Evolutionary conservation across 1,140 invertebrate genomes (phyloP).

Genomic region (Dinoponera quadriceps): DNA sequence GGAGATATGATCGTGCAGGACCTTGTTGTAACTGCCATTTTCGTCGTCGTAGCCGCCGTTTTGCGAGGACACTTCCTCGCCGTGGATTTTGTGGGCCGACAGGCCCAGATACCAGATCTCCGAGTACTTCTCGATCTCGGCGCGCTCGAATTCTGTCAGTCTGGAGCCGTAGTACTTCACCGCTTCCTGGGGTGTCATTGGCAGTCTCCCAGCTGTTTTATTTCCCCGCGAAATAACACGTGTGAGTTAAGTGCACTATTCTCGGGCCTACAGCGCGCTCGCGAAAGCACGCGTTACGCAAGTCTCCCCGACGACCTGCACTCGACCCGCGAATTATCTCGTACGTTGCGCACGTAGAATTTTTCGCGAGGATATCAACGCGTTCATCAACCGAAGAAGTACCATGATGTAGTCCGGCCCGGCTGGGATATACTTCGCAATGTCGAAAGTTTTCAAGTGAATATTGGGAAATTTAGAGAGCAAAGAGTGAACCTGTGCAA

Average conservation of each 20-base stretch:
- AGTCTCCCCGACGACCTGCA: too few relatives aligned
- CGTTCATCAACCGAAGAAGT: too few relatives aligned
- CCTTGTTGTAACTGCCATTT: slow-evolving; percentile 96
- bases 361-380: too few relatives aligned
- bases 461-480: too few relatives aligned
- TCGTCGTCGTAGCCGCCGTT: slow-evolving; percentile 96
- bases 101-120: slow-evolving; percentile 96
- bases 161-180: slow-evolving; percentile 92
- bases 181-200: slow-evolving; percentile 88
- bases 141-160: slow-evolving; percentile 94
- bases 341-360: too few relatives aligned
- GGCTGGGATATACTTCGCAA: too few relatives aligned
- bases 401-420: too few relatives aligned
- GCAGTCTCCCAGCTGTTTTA: slow-evolving; percentile 80
- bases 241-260: background rate
- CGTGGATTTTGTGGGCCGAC: slow-evolving; percentile 93
- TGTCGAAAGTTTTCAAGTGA: too few relatives aligned
- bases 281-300: too few relatives aligned
- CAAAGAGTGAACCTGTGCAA: too few relatives aligned
- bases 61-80: slow-evolving; percentile 91
- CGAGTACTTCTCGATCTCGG: slow-evolving; percentile 94
- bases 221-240: slow-evolving; percentile 25
- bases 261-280: too few relatives aligned
- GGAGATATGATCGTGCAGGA: slow-evolving; percentile 96
- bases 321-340: too few relatives aligned